These are phyloP conservation scores for Pocillopora meandrina DNA, from an alignment of 92 coral and sea anemone genomes.

Conservation along the genomic window DNA sequence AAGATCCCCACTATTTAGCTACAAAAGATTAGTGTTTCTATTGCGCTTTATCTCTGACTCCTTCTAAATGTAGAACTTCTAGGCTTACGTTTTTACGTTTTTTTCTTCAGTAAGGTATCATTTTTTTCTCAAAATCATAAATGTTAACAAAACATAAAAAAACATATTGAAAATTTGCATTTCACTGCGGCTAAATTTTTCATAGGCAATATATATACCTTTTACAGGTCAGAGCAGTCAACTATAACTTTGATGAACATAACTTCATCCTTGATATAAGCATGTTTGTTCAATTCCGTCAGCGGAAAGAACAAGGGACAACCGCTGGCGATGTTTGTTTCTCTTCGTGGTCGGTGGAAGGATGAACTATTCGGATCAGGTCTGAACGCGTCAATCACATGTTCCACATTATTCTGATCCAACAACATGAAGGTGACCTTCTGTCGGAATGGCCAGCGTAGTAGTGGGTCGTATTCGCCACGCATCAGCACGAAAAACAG, in stretches of 20 bases:
- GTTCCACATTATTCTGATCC: constrained; percentile 76
- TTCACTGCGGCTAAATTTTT: no score
- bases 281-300: constrained; percentile 53
- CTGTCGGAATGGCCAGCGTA: constrained; percentile 90
- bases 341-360: constrained; percentile 72
- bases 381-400: constrained; percentile 77
- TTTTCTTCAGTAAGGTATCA: no score
- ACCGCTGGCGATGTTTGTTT: constrained; percentile 80
- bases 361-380: constrained; percentile 88
- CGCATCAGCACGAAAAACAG: constrained; percentile 83
- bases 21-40: no score
- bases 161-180: no score
- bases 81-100: no score
- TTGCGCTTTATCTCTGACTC: no score
- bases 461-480: constrained; percentile 70
- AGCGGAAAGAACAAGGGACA: constrained; percentile 75
- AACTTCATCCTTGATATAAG: constrained; percentile 71
- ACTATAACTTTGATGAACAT: constrained; percentile 77
- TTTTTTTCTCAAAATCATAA: no score
- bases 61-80: no score
- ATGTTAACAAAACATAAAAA: no score
- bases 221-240: constrained; percentile 56
- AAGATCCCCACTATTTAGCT: no score
- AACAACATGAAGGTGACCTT: constrained; percentile 77
- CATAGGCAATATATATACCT: no score